Percentiles rank a stretch among this genome's conserved stretches.
phyloP scores from a whole-genome alignment of 23 tunicate species.

The Corella eumyota region DNA sequence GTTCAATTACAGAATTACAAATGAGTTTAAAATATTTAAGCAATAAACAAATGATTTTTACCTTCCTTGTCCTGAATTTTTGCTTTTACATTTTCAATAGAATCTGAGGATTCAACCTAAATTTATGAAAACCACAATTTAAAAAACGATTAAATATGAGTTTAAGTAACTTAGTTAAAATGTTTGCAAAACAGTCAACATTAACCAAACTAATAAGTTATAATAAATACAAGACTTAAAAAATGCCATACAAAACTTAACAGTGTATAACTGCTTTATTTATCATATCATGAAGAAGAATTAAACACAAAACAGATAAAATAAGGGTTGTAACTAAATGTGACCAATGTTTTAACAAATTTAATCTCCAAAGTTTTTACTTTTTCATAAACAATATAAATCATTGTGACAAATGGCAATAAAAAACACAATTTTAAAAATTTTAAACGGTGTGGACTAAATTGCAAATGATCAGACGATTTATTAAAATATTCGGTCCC shows the following conservation, averaged over 20 bases:
- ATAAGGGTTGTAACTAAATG: too few relatives aligned
- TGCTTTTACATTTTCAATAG: conserved; percentile 86
- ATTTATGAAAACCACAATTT: background rate
- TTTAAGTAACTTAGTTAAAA: too few relatives aligned
- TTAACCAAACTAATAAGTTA: background rate
- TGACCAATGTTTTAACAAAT: too few relatives aligned
- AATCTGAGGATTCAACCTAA: conserved; percentile 88
- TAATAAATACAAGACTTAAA: background rate
- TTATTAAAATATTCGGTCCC: background rate
- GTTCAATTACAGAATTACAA: too few relatives aligned
- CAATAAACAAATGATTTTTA: background rate
- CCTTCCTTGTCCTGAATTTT: conserved; percentile 97
- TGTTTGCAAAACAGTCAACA: too few relatives aligned
- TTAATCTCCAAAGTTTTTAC: background rate
- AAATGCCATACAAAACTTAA: too few relatives aligned
- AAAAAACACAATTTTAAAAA: background rate
- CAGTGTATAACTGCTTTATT: too few relatives aligned
- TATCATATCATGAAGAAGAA: too few relatives aligned
- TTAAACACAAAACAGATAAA: too few relatives aligned
- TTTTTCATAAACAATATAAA: background rate
- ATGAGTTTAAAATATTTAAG: background rate
- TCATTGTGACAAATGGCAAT: background rate
- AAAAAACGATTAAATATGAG: too few relatives aligned
- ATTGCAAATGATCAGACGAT: background rate
- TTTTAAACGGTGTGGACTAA: background rate